These are phyloP conservation scores for Drusus annulatus DNA, from an alignment of 1,140 invertebrate species.

Conservation along the genomic window DNA sequence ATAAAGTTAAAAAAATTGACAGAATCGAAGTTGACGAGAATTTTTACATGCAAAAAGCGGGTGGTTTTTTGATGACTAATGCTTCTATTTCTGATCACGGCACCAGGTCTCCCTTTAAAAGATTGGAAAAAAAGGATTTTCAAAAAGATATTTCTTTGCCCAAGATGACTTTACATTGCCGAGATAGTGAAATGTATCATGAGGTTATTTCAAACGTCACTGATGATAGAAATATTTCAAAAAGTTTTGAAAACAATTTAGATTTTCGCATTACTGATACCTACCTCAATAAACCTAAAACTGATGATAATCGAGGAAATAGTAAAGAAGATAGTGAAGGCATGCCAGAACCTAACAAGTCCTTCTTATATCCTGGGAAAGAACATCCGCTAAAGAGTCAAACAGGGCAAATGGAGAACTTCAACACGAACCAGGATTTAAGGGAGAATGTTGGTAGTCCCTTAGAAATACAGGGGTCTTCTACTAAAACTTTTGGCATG, in stretches of 20 bases:
- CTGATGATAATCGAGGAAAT: conserved; percentile 42
- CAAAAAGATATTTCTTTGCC: not conserved
- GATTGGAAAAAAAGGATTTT: conserved; percentile 9
- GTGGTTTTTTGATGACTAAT: not conserved
- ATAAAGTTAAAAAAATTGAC: not conserved
- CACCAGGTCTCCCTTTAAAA: not conserved
- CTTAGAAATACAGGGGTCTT: not conserved
- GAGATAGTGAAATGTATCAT: not conserved
- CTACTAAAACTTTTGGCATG: conserved; percentile 50
- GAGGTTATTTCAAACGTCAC: conserved; percentile 4
- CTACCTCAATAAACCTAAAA: conserved; percentile 61
- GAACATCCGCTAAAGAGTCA: conserved; percentile 65
- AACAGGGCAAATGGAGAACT: conserved; percentile 68
- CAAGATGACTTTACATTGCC: too few relatives aligned
- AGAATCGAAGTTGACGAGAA: conserved; percentile 30
- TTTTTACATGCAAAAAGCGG: conserved; percentile 18
- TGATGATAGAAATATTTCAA: conserved; percentile 57
- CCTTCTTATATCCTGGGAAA: conserved; percentile 64
- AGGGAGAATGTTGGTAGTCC: conserved; percentile 64
- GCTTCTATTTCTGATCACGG: not conserved
- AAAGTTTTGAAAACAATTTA: conserved; percentile 68
- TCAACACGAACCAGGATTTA: conserved; percentile 65
- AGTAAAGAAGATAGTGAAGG: conserved; percentile 60
- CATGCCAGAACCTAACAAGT: conserved; percentile 64
- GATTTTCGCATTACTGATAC: conserved; percentile 42